Evolutionary conservation across 2,113 vertebrate species (phyloP).

Genomic region (Leucopternis melanops): DNA sequence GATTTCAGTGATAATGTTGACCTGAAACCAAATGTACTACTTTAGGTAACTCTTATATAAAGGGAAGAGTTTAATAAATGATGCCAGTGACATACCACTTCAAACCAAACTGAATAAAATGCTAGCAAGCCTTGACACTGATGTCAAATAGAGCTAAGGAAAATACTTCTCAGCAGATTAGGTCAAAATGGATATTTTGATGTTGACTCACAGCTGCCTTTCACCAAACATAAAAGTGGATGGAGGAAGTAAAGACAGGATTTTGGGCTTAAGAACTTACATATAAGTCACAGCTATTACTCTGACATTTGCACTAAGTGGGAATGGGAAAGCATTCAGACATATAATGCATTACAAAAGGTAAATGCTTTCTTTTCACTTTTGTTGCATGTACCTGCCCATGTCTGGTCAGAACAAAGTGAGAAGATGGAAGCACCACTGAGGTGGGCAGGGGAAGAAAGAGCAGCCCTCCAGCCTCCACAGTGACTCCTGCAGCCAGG

Average conservation of each 20-base stretch:
- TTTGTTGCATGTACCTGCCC: not conserved
- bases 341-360: not conserved
- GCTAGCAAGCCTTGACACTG: not conserved
- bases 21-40: not conserved
- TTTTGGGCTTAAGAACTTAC: not conserved
- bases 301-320: fast-evolving
- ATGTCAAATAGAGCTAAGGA: not conserved
- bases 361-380: not conserved
- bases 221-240: not conserved
- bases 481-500: not conserved
- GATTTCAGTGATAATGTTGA: not conserved
- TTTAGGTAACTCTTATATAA: not conserved
- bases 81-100: not conserved
- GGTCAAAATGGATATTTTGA: not conserved
- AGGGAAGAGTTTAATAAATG: not conserved
- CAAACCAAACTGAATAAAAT: not conserved
- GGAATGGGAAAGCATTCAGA: not conserved
- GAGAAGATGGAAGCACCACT: not conserved
- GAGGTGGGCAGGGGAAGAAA: not conserved
- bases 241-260: not conserved
- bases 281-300: not conserved
- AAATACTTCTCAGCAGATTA: not conserved
- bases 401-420: not conserved
- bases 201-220: not conserved
- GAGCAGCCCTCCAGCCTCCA: not conserved